phyloP scores from a whole-genome alignment of 2,888 invertebrate genomes.

The Phengaris arion region DNA sequence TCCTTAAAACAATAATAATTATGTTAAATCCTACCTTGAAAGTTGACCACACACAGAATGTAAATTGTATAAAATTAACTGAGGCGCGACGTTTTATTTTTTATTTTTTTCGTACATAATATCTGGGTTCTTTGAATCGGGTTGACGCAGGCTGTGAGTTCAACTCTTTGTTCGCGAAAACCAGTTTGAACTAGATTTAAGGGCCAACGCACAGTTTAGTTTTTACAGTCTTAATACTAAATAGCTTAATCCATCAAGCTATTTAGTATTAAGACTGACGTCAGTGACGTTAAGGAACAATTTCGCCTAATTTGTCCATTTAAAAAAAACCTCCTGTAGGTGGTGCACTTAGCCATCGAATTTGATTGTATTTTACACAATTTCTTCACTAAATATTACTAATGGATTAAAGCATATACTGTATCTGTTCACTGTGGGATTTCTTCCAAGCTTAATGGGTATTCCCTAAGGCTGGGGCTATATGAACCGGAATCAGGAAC shows the following conservation, averaged over 20 bases:
- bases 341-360: too few relatives aligned
- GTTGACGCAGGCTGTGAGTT: constrained; percentile 5
- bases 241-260: not conserved
- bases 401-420: too few relatives aligned
- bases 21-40: constrained; percentile 20
- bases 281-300: too few relatives aligned
- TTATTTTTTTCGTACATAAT: constrained; percentile 8
- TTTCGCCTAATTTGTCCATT: too few relatives aligned
- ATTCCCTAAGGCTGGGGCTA: too few relatives aligned
- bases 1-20: not conserved
- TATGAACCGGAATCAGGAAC: too few relatives aligned
- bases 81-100: constrained; percentile 26
- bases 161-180: constrained; percentile 5
- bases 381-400: too few relatives aligned
- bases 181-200: constrained; percentile 4
- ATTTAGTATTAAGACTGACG: too few relatives aligned
- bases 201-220: not conserved
- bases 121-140: not conserved
- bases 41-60: constrained; percentile 38
- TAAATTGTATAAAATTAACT: constrained; percentile 40
- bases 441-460: too few relatives aligned
- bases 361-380: too few relatives aligned
- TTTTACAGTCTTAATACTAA: not conserved
- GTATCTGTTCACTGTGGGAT: too few relatives aligned
- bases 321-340: too few relatives aligned